A percentile compares a stretch with the other conserved stretches of the same genome.
Evolutionary conservation across 1,140 invertebrate species (phyloP).

Genomic region (Bombus huntii): DNA sequence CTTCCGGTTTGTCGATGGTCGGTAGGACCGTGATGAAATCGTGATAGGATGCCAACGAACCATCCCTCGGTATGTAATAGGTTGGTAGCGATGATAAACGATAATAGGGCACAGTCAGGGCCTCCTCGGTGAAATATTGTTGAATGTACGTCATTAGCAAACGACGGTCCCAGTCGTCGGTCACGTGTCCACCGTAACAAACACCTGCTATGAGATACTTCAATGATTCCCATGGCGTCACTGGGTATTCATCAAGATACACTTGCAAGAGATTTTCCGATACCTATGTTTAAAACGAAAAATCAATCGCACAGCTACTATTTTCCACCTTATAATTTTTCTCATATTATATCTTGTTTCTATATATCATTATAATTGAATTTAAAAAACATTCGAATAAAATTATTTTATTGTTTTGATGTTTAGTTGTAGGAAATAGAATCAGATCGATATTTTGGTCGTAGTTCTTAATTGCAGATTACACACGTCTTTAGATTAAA

Average conservation of each 20-base stretch:
- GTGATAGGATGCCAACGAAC: constrained; percentile 89
- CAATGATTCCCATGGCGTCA: constrained; percentile 94
- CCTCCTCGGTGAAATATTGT: constrained; percentile 90
- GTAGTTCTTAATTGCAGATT: not conserved
- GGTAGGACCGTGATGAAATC: constrained; percentile 91
- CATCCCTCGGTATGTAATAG: constrained; percentile 92
- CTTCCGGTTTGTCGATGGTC: constrained; percentile 90
- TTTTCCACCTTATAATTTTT: not conserved
- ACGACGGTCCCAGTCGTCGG: constrained; percentile 96
- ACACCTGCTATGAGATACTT: constrained; percentile 96
- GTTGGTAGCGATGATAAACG: constrained; percentile 87
- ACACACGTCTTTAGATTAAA: not conserved
- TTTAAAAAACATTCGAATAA: no score
- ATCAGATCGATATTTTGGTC: not conserved
- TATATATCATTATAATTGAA: no score
- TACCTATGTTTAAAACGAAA: constrained; percentile 81
- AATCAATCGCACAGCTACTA: not conserved
- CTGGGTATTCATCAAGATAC: constrained; percentile 92
- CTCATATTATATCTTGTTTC: no score
- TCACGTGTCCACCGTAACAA: constrained; percentile 97
- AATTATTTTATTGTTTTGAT: not conserved
- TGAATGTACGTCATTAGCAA: constrained; percentile 91
- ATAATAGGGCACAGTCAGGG: constrained; percentile 86
- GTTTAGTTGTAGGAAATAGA: not conserved
- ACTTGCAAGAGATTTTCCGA: constrained; percentile 91